These are phyloP conservation scores for Sarcophaga bullata DNA, from an alignment of 1,140 invertebrate species.

Conservation along the genomic window DNA sequence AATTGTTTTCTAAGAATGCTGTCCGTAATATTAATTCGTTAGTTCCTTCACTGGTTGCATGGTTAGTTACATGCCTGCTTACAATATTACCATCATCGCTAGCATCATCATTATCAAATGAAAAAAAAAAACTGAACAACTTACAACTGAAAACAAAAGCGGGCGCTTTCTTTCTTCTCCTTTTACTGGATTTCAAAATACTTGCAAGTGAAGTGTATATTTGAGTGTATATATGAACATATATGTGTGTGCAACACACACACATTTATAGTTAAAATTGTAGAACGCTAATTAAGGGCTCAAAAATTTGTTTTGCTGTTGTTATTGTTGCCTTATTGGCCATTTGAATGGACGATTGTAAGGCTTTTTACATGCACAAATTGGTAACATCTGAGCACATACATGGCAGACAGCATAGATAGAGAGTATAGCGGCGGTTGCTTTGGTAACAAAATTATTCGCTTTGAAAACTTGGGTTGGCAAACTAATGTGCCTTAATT, in stretches of 20 bases:
- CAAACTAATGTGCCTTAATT: slow-evolving; percentile 40
- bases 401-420: background rate
- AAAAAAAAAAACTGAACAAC: background rate
- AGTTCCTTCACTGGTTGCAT: background rate
- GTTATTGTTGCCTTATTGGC: background rate
- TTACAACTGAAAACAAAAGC: no score
- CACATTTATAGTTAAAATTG: slow-evolving; percentile 2
- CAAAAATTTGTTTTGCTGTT: slow-evolving; percentile 17
- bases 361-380: background rate
- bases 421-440: background rate
- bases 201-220: no score
- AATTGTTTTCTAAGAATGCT: slow-evolving; percentile 38
- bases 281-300: slow-evolving; percentile 35
- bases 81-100: background rate
- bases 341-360: background rate
- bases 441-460: background rate
- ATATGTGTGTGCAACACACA: no score
- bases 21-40: slow-evolving; percentile 26
- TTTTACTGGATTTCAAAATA: no score
- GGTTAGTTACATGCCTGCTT: background rate
- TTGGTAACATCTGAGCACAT: background rate
- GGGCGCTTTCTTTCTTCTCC: slow-evolving; percentile 7
- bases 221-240: no score
- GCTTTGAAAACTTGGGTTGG: background rate
- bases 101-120: background rate